Percentiles rank a stretch among this genome's conserved stretches.
Evolutionary conservation across 2,113 vertebrate genomes (phyloP).

Genomic region (Thryonomys swinderianus): DNA sequence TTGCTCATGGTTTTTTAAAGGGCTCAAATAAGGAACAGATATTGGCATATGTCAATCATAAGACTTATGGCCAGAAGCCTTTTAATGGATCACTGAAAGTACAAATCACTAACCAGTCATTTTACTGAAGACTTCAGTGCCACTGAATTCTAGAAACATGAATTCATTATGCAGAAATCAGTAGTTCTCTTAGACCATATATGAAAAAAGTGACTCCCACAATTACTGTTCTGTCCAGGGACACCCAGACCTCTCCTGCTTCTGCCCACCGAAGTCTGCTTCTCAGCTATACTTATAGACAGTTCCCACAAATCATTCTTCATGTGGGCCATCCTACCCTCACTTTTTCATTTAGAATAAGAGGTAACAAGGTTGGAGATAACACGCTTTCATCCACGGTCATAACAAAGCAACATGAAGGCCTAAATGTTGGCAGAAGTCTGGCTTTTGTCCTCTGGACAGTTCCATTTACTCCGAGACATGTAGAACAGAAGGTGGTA

Average conservation of each 20-base stretch:
- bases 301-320: neutral
- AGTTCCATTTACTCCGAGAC: neutral
- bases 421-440: neutral
- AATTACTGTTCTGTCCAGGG: neutral
- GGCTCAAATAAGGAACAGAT: neutral
- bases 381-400: neutral
- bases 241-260: neutral
- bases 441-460: neutral
- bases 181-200: neutral
- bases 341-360: neutral
- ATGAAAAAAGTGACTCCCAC: neutral
- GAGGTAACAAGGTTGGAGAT: neutral
- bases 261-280: neutral
- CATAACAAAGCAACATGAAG: neutral
- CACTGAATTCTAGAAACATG: neutral
- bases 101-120: neutral
- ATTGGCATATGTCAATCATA: neutral
- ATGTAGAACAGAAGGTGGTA: neutral
- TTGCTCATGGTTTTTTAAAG: neutral
- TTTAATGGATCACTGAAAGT: neutral
- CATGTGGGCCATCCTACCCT: no score
- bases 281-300: neutral
- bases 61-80: neutral
- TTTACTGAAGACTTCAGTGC: neutral
- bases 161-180: neutral